These are phyloP conservation scores for Nycticebus coucang DNA, from an alignment of 2,113 vertebrate species.

Conservation along the genomic window DNA sequence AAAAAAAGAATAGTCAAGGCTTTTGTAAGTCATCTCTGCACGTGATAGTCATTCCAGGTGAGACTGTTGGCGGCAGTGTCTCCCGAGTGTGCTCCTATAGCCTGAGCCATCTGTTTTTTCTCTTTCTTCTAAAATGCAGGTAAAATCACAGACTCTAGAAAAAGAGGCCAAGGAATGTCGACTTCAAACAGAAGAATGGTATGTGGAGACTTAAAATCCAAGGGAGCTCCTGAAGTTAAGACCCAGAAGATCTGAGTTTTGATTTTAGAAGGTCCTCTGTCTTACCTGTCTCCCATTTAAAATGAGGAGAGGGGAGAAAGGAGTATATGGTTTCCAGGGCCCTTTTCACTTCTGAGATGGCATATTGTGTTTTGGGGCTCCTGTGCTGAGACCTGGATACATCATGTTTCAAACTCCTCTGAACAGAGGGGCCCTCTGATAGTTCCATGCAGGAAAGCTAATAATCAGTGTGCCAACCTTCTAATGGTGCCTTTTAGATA, in stretches of 20 bases:
- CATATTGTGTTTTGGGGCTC: background rate
- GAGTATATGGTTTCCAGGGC: background rate
- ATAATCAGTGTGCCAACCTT: background rate
- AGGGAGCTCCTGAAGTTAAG: background rate
- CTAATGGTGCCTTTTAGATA: conserved; percentile 51
- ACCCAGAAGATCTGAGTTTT: conserved; percentile 23
- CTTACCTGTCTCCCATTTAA: background rate
- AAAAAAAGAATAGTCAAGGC: background rate
- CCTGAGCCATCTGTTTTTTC: conserved; percentile 64
- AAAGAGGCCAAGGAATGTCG: conserved; percentile 96
- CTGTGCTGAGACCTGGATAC: background rate
- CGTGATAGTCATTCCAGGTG: background rate
- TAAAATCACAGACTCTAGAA: conserved; percentile 95
- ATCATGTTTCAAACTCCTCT: background rate
- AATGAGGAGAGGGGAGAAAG: background rate
- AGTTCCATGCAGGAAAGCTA: background rate
- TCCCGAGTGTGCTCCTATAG: conserved; percentile 19
- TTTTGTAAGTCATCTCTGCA: background rate
- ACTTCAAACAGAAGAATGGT: conserved; percentile 97
- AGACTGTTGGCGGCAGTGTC: background rate
- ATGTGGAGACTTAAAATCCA: conserved; percentile 60
- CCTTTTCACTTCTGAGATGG: background rate
- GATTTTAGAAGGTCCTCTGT: background rate
- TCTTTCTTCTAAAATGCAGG: conserved; percentile 85
- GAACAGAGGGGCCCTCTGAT: background rate